Base-by-base conservation (phyloP, 1,140 invertebrate species). In the Probaryconus sp. region DNA sequence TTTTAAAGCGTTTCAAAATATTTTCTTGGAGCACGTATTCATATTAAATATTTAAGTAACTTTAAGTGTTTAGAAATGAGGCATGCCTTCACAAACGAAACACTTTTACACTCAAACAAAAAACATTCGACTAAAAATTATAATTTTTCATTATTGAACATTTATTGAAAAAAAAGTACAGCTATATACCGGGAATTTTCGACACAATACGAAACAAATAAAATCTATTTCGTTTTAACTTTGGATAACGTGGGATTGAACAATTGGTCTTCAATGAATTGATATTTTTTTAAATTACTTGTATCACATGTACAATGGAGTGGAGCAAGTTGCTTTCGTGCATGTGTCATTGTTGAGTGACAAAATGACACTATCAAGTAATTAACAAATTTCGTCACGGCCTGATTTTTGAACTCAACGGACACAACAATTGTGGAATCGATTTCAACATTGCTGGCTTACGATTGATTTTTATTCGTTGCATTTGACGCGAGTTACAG, bases 381-480 rank as follows among this genome's bases (percentile, higher is more conserved):
- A 69, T 53, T 45, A 69, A 69, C 47, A 53, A 60, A 61, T 53
- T 61, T 47, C 43, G 37, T 60, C 14, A 43, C 14, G 14, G 26
- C 2, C 30, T 33, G 55, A 61, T 69, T 69, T 69, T 61, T 45
- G 37, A 45, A 13, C 48, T 69, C 43, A 69, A 45, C 65, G 43
- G 48, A 50, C 42, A 45, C 33, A 69, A 61, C 55, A 61, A 69
- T 55, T 61, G 55, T n/a, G 30, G 65, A 69, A 69, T 69, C 55
- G 65, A 69, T 69, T 69, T 60, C 65, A 61, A 61, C 55, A 31
- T 47, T 37, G 37, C 7, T 17, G 5, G 2, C 38, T 60, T 31
- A 20, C 55, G 40, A 61, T 53, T 69, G 48, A 70, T 70, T 70
- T 63, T 42, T 63, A 55, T 56, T 63, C 50, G 40, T 70, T 63